These are phyloP conservation scores for Malacosoma neustria DNA, from an alignment of 2,888 invertebrate species.

Conservation along the genomic window DNA sequence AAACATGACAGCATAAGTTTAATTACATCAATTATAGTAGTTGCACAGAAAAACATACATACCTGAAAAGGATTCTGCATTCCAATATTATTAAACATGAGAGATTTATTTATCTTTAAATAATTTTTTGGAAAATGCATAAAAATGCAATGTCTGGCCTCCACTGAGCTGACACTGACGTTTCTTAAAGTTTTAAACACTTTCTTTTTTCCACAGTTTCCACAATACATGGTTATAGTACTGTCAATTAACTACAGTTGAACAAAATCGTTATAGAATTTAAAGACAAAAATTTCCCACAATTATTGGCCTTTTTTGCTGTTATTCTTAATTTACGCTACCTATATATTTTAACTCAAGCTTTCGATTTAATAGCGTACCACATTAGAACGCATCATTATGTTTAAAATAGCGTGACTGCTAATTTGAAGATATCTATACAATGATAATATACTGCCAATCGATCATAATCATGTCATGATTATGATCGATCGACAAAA, in stretches of 20 bases:
- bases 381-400: too few species aligned
- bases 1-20: slow-evolving; percentile 22
- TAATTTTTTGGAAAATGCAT: slow-evolving; percentile 39
- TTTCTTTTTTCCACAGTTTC: slow-evolving; percentile 24
- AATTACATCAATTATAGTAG: slow-evolving; percentile 3
- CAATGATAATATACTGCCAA: too few species aligned
- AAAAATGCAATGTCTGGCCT: slow-evolving; percentile 71
- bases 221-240: slow-evolving; percentile 7
- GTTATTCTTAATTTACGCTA: too few species aligned
- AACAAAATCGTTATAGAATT: too few species aligned
- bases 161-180: slow-evolving; percentile 56
- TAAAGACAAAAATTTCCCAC: too few species aligned
- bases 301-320: too few species aligned
- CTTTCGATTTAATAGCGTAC: too few species aligned
- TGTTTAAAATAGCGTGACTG: too few species aligned
- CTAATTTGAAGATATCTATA: too few species aligned
- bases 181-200: slow-evolving; percentile 62
- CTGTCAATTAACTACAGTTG: not conserved
- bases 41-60: slow-evolving; percentile 15
- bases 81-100: slow-evolving; percentile 23
- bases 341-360: too few species aligned
- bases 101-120: slow-evolving; percentile 20
- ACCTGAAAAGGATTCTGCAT: slow-evolving; percentile 32
- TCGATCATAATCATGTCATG: too few species aligned
- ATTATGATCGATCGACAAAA: too few species aligned